Base-by-base conservation (phyloP, 2,888 invertebrate species). In the Nineta flava region DNA sequence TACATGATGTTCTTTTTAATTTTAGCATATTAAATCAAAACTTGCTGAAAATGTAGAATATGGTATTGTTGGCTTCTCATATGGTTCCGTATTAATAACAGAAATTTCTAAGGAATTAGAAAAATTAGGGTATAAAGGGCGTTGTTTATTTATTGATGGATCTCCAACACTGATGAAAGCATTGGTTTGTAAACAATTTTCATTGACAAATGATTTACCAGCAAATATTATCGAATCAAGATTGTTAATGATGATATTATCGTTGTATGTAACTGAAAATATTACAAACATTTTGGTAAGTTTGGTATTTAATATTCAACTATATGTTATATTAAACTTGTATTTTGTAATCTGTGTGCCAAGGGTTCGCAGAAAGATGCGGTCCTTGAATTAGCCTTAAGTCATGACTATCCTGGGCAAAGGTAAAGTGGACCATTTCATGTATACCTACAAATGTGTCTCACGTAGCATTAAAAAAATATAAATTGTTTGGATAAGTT, bases 61-160 rank as follows among this genome's bases (percentile, higher is more conserved):
- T 10, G 15, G 77, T 51, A 62, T 96, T 1, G 74, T 85, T 12
- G 93, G 87, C 2, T 94, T 95, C 69, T 96, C 95, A 12, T 94
- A 81, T 61, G 96, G 96, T 44, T 72, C 82, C 0, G 65, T 83
- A 19, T 71, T 92, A 16, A 82, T 83, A 0, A 65, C 93, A 50
- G 87, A 92, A 62, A 67, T 94, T 51, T 83, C 81, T 3, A 67
- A 77, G 9, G 72, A 76, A 58, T 68, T 94, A 34, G 88, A 90
- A 64, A 67, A 66, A 9, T 69, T 74, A 58, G 84, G 83, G 55
- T 70, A 71, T 48, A 67, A 61, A n/a, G 86, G 85, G 2, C 70
- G 73, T 40, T 57, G 86, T 1, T 70, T 83, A 57, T 74, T 90
- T 12, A 71, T 96, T 46, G 95, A 95, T 62, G 92, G 93, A 9